Conservation (phyloP, 2,888 invertebrate genomes). For the Suillia variegata region DNA sequence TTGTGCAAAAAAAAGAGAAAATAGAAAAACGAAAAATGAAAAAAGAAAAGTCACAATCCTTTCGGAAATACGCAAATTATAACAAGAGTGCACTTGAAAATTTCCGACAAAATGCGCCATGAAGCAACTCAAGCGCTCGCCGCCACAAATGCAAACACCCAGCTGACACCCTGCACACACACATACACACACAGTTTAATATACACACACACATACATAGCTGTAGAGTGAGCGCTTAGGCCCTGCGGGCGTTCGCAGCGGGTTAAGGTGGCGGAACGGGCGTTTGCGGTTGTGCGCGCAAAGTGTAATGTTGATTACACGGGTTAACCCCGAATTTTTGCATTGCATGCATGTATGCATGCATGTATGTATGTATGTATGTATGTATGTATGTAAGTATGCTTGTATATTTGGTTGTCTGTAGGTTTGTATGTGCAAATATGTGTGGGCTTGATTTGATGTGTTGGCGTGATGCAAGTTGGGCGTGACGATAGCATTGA, state of each 20-base stretch:
- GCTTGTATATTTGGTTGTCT: neutral
- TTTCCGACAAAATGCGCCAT: constrained; percentile 14
- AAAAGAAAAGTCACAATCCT: neutral
- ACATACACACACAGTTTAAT: no score
- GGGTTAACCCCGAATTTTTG: neutral
- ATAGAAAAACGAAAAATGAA: neutral
- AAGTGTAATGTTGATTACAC: constrained; percentile 1
- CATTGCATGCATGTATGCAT: neutral
- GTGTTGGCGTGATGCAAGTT: neutral
- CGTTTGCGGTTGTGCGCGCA: neutral
- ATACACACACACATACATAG: no score
- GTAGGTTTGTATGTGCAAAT: neutral
- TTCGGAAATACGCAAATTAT: constrained; percentile 28
- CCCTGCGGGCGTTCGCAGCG: no score
- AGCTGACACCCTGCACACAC: no score
- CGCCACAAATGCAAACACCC: neutral
- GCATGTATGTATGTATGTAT: neutral
- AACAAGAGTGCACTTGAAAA: constrained; percentile 32
- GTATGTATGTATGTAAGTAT: neutral
- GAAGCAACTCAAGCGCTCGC: neutral
- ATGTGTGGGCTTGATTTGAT: neutral
- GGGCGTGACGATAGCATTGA: neutral
- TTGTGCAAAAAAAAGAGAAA: neutral
- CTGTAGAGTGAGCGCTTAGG: no score
- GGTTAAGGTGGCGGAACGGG: no score